Conservation (phyloP, 2,113 vertebrate species). For the Cephalophus harveyi region DNA sequence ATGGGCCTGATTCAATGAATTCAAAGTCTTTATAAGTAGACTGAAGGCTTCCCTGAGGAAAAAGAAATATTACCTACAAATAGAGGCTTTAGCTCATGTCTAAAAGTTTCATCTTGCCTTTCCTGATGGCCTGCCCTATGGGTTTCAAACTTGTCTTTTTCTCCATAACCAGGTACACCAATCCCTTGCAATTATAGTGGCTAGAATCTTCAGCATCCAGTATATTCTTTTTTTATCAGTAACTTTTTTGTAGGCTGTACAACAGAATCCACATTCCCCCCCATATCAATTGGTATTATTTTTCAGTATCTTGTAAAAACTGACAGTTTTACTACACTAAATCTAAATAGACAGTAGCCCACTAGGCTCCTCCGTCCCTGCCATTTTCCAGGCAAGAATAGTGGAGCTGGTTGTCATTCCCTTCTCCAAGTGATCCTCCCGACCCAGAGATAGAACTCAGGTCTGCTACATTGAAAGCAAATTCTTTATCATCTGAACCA, state of each 20-base stretch:
- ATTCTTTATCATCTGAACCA: background rate
- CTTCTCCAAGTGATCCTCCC: background rate
- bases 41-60: background rate
- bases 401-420: background rate
- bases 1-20: background rate
- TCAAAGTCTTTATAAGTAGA: background rate
- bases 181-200: background rate
- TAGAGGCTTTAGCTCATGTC: background rate
- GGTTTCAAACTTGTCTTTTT: background rate
- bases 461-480: background rate
- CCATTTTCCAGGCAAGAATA: background rate
- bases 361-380: background rate
- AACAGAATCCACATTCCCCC: background rate
- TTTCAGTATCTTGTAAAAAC: background rate
- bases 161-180: background rate
- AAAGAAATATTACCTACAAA: background rate
- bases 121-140: background rate
- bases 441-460: background rate
- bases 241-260: background rate
- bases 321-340: background rate
- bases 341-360: background rate
- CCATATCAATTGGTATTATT: background rate
- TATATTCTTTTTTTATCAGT: background rate
- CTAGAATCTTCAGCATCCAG: background rate
- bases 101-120: background rate